Evolutionary conservation across 1,140 invertebrate species (phyloP).

Genomic region (Drosophila fuyamai): DNA sequence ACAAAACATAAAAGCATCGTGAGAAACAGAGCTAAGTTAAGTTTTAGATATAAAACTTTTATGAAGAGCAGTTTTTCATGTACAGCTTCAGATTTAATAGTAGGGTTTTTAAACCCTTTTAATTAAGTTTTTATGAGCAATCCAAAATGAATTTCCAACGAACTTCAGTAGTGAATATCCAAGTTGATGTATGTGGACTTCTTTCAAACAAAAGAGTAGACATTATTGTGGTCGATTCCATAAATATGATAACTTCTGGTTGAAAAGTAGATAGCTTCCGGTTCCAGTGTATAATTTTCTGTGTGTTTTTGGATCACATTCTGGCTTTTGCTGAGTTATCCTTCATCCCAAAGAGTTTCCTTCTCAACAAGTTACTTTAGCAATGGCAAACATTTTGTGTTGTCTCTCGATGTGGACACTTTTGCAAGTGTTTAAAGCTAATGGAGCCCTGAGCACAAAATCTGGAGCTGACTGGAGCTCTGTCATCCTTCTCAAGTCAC

Average conservation of each 20-base stretch:
- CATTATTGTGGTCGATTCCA: background rate
- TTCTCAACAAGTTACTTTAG: slow-evolving; percentile 18
- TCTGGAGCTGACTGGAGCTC: slow-evolving; percentile 20
- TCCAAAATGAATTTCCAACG: background rate
- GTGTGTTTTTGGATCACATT: slow-evolving; percentile 5
- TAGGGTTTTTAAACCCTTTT: background rate
- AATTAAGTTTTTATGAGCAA: background rate
- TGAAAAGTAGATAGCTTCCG: slow-evolving; percentile 1
- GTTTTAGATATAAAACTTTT: background rate
- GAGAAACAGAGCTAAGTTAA: background rate
- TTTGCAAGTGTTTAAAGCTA: slow-evolving; percentile 43
- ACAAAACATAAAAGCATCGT: background rate
- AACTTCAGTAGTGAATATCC: background rate
- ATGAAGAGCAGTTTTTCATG: background rate
- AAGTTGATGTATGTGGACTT: too few relatives aligned
- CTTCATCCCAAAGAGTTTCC: background rate
- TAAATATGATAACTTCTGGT: background rate
- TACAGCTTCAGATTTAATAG: background rate
- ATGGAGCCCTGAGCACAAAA: slow-evolving; percentile 49
- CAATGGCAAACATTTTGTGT: slow-evolving; percentile 63
- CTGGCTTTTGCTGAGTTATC: background rate
- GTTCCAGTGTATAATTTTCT: background rate
- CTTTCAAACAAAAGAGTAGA: background rate
- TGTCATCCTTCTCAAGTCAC: background rate
- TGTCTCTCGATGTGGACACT: slow-evolving; percentile 11